Conservation (phyloP, 2,888 invertebrate species). For the Nowickia ferox region DNA sequence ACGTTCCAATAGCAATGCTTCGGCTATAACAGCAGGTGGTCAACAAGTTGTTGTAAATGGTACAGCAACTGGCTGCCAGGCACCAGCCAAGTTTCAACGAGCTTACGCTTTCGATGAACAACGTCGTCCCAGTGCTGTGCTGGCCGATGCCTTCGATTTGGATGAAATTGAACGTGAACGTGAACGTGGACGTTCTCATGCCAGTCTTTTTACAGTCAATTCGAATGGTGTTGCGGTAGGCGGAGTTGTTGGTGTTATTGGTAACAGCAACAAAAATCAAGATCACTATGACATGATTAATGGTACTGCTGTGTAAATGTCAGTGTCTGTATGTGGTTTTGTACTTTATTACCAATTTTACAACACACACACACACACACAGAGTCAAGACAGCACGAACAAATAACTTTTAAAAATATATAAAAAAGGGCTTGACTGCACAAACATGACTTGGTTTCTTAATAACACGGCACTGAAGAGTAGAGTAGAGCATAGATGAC, state of each 20-base stretch:
- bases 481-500: conserved; percentile 10
- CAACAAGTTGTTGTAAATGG: conserved; percentile 59
- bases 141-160: conserved; percentile 80
- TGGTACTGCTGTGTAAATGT: conserved; percentile 81
- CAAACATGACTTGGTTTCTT: conserved; percentile 66
- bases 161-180: conserved; percentile 82
- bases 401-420: not conserved
- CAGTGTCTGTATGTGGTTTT: not conserved
- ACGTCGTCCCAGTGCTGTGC: conserved; percentile 75
- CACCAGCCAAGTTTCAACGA: conserved; percentile 78
- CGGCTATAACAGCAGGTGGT: conserved; percentile 57
- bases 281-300: conserved; percentile 81
- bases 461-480: conserved; percentile 37
- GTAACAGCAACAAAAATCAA: conserved; percentile 58
- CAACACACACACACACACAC: not conserved
- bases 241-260: conserved; percentile 20
- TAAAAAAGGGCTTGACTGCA: conserved; percentile 33
- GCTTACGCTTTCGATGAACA: conserved; percentile 80
- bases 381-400: conserved; percentile 12
- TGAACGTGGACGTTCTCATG: conserved; percentile 82
- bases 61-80: conserved; percentile 57
- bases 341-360: conserved; percentile 21
- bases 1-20: conserved; percentile 69
- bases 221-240: conserved; percentile 27
- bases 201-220: conserved; percentile 79